Evolutionary conservation across 2,113 vertebrate species (phyloP).

Genomic region (Lophura nycthemera): DNA sequence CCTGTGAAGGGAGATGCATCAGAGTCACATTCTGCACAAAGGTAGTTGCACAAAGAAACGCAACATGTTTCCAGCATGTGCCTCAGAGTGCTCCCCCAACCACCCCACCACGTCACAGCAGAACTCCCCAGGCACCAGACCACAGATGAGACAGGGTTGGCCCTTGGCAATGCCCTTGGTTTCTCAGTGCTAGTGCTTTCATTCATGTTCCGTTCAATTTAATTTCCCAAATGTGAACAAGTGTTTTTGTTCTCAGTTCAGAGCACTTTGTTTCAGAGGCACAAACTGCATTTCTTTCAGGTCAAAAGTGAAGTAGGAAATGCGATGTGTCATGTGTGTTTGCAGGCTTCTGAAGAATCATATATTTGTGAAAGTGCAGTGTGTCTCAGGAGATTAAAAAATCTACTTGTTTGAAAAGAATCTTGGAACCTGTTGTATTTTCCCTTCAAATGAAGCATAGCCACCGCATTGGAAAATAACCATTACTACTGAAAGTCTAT

Average conservation of each 20-base stretch:
- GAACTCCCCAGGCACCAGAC: too few relatives aligned
- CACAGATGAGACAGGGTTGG: too few relatives aligned
- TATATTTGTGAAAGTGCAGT: not conserved
- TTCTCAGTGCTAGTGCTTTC: not conserved
- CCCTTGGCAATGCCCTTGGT: not conserved
- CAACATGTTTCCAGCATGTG: too few relatives aligned
- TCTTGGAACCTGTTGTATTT: not conserved
- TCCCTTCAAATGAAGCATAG: not conserved
- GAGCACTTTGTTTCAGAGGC: not conserved
- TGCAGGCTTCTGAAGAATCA: not conserved
- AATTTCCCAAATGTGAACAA: not conserved
- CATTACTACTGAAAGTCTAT: not conserved
- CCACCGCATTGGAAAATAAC: not conserved
- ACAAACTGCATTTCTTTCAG: not conserved
- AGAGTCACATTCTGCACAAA: too few relatives aligned
- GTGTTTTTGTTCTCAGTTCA: not conserved
- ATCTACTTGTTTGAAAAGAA: rapidly evolving
- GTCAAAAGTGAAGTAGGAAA: not conserved
- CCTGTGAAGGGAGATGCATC: too few relatives aligned
- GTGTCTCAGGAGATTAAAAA: not conserved
- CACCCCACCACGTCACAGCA: too few relatives aligned
- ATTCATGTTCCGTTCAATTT: not conserved
- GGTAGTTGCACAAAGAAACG: too few relatives aligned
- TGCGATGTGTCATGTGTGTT: not conserved
- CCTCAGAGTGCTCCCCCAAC: too few relatives aligned